phyloP scores from a whole-genome alignment of 2,113 vertebrate genomes.

The Carollia perspicillata region DNA sequence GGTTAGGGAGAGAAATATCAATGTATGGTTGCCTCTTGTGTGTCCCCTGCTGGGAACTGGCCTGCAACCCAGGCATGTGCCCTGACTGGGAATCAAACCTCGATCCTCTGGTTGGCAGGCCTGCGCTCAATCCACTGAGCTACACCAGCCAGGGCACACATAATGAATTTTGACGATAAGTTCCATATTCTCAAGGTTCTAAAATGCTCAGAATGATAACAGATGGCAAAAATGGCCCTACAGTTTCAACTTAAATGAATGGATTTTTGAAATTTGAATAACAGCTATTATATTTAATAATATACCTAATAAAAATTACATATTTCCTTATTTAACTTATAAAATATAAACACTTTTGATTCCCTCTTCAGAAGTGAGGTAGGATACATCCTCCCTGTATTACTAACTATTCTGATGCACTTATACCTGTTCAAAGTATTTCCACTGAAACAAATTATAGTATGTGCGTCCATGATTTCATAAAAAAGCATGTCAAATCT shows the following conservation, averaged over 20 bases:
- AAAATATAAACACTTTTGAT: slow-evolving; percentile 18
- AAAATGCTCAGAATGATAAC: slow-evolving; percentile 1
- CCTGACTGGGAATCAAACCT: too few relatives aligned
- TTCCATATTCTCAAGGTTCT: slow-evolving; percentile 2
- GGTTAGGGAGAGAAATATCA: too few relatives aligned
- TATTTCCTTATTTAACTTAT: slow-evolving; percentile 1
- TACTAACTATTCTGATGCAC: neutral
- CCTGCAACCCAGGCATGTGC: too few relatives aligned
- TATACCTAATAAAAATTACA: neutral
- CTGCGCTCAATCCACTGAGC: too few relatives aligned
- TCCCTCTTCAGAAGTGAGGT: neutral
- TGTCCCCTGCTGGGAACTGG: too few relatives aligned
- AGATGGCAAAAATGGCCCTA: neutral
- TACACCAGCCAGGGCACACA: too few relatives aligned
- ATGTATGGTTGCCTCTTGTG: too few relatives aligned
- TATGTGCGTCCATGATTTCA: neutral
- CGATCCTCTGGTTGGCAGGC: too few relatives aligned
- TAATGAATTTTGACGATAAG: neutral
- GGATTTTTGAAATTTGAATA: slow-evolving; percentile 2
- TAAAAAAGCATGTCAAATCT: neutral
- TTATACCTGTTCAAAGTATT: neutral
- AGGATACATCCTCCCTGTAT: neutral
- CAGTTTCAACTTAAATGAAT: slow-evolving; percentile 24
- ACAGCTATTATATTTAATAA: neutral
- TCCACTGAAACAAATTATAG: neutral